Evolutionary conservation across 2,113 vertebrate species (phyloP).

Genomic region (Tinamus guttatus): DNA sequence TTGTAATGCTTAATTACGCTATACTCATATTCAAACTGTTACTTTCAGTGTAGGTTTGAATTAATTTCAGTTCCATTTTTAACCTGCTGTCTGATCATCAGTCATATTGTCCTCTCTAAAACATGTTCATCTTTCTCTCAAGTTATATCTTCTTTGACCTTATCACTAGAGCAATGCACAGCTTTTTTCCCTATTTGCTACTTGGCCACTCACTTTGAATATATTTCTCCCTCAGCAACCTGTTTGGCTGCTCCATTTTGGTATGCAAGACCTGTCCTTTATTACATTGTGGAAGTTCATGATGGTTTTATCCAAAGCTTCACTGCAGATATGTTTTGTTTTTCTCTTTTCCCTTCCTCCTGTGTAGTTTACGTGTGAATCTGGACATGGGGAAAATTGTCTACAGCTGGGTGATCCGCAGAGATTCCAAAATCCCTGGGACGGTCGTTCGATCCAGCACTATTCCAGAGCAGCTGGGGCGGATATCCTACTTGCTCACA

Average conservation of each 20-base stretch:
- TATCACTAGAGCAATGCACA: neutral
- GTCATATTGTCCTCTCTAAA: neutral
- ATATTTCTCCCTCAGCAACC: neutral
- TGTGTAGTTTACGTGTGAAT: slow-evolving; percentile 90
- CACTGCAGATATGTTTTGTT: neutral
- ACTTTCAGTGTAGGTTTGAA: neutral
- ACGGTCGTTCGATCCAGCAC: slow-evolving; percentile 96
- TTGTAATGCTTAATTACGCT: neutral
- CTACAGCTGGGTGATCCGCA: slow-evolving; percentile 98
- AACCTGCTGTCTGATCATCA: neutral
- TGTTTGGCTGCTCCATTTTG: neutral
- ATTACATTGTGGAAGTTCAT: neutral
- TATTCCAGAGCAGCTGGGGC: slow-evolving; percentile 95
- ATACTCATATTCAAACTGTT: neutral
- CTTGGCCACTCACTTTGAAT: neutral
- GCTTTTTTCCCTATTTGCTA: neutral
- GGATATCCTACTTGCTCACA: slow-evolving; percentile 96
- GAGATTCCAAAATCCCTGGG: slow-evolving; percentile 94
- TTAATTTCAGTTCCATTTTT: slow-evolving; percentile 11
- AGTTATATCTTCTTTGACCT: neutral
- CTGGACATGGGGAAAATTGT: slow-evolving; percentile 99
- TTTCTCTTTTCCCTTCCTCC: neutral
- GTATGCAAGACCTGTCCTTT: rapidly evolving
- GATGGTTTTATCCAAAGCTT: neutral
- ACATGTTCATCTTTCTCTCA: neutral